Conservation (phyloP, 2,888 invertebrate genomes). For the Orgyia antiqua region DNA sequence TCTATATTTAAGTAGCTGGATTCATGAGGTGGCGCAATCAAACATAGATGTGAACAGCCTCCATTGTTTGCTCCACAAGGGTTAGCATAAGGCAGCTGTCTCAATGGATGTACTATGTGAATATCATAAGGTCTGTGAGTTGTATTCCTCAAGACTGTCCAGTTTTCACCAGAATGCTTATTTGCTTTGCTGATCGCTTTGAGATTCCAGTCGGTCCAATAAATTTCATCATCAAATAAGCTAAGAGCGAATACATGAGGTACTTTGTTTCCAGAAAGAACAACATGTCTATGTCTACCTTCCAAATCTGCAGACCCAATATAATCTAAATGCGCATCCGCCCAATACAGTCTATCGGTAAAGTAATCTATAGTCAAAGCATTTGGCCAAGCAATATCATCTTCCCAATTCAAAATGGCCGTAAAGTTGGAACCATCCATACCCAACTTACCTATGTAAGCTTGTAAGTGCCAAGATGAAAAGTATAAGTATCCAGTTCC, state of each 20-base stretch:
- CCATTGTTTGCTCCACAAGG: slow-evolving; percentile 96
- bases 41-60: slow-evolving; percentile 96
- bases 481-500: slow-evolving; percentile 95
- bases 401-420: slow-evolving; percentile 92
- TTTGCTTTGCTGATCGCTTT: slow-evolving; percentile 94
- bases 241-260: slow-evolving; percentile 98
- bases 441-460: slow-evolving; percentile 97
- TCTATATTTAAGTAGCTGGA: slow-evolving; percentile 87
- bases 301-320: slow-evolving; percentile 97
- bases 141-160: slow-evolving; percentile 88
- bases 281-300: slow-evolving; percentile 90
- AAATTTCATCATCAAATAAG: slow-evolving; percentile 94
- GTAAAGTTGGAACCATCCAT: slow-evolving; percentile 97
- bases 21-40: slow-evolving; percentile 89
- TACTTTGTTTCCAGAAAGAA: slow-evolving; percentile 87
- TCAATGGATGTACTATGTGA: slow-evolving; percentile 92
- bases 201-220: slow-evolving; percentile 99
- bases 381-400: slow-evolving; percentile 99
- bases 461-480: slow-evolving; percentile 97
- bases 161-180: slow-evolving; percentile 91
- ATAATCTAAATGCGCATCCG: slow-evolving; percentile 98
- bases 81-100: slow-evolving; percentile 90
- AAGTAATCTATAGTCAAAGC: slow-evolving; percentile 98
- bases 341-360: slow-evolving; percentile 97
- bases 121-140: slow-evolving; percentile 97